Evolutionary conservation across 2,888 invertebrate genomes (phyloP).

Genomic region (Melangyna quadrimaculata): DNA sequence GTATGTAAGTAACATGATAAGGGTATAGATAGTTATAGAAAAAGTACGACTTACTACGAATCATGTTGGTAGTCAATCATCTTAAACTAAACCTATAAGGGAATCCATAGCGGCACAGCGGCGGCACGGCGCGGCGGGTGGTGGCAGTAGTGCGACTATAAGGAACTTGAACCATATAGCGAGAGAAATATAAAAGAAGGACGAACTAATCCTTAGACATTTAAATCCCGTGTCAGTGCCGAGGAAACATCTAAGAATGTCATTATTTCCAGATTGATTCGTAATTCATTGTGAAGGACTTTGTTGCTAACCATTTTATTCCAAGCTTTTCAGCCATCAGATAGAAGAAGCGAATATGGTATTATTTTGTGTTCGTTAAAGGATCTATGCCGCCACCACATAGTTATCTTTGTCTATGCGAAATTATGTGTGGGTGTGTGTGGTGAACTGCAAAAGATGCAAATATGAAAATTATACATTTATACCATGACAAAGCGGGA

Average conservation of each 20-base stretch:
- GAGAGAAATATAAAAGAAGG: not conserved
- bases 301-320: constrained; percentile 22
- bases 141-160: no score
- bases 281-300: constrained; percentile 59
- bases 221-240: constrained; percentile 52
- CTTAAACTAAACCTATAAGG: constrained; percentile 42
- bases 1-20: not conserved
- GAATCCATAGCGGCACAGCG: not conserved
- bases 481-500: not conserved
- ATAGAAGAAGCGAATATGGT: not conserved
- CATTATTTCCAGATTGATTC: constrained; percentile 69
- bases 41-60: constrained; percentile 19
- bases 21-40: constrained; percentile 13
- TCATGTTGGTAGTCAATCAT: constrained; percentile 57
- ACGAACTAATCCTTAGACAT: constrained; percentile 55
- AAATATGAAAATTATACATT: constrained; percentile 25
- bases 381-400: not conserved
- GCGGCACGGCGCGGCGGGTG: not conserved
- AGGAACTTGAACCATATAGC: not conserved
- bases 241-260: constrained; percentile 51
- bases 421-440: constrained; percentile 4
- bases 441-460: constrained; percentile 36
- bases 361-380: not conserved
- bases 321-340: not conserved
- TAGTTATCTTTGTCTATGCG: not conserved